Base-by-base conservation (phyloP, 1,140 invertebrate species). In the Camponotus floridanus region DNA sequence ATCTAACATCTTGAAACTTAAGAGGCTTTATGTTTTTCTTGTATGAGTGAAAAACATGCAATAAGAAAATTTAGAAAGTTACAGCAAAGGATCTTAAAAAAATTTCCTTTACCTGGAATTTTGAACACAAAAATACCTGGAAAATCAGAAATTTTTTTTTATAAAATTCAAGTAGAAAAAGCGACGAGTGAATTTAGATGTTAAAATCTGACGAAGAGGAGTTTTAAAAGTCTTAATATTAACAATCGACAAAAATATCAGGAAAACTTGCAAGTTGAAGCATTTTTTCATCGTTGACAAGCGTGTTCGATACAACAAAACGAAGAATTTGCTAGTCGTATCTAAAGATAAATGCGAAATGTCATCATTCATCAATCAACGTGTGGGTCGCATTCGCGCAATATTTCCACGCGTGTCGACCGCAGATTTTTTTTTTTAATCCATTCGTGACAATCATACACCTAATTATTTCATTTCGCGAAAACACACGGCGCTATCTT, bases 401-500 rank as follows among this genome's bases (percentile, higher is more conserved):
- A 83, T 61, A 73, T 83, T 74, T 48, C 26, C 26, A 39, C 65
- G 39, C 15, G 48, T 18, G 65, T 39, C 18, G 57, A 3, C 13
- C 36, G 26, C 51, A 11, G 15, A 48, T 42, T 57, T 74, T 83
- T 13, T 74, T 61, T 76, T 67, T 71, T 13, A 3, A 48, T 15
- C 11, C 42, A 61, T 33, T 36, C 31, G n/a, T 39, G 68, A 74
- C 68, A 51, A 61, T 81, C 26, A 48, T 45, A 45, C 18, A 15
- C 7, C 4, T 39, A 73, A 73, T 83, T 59, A 83, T 73, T 83
- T 73, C 48, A 61, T 83, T 83, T 33, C 5, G n/a, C 55, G 26
- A 48, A 42, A 83, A 67, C 59, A 6, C 15, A 59, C 39, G 36
- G 5, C 9, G 39, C 45, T 48, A 73, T 33, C 57, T 73, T 73